phyloP scores from a whole-genome alignment of 2,113 vertebrate genomes.

The Coregonus clupeaformis region DNA sequence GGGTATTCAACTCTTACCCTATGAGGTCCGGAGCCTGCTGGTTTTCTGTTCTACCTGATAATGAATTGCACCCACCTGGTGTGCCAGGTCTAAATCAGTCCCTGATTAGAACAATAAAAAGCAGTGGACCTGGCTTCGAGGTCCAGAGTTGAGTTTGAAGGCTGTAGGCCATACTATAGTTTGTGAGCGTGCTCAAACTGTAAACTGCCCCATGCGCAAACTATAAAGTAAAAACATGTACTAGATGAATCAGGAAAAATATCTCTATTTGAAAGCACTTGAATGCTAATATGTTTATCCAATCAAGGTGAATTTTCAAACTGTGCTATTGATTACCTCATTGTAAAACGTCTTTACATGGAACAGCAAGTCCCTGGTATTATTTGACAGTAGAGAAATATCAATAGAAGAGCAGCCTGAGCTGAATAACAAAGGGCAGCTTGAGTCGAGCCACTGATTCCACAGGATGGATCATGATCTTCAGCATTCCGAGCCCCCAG shows the following conservation, averaged over 20 bases:
- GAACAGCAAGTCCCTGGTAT: slow-evolving; percentile 7
- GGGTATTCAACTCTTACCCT: no score
- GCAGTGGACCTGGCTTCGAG: no score
- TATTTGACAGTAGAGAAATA: slow-evolving; percentile 15
- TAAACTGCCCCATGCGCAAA: background rate
- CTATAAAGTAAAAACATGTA: background rate
- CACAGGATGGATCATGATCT: slow-evolving; percentile 5
- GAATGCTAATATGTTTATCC: background rate
- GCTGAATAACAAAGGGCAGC: background rate
- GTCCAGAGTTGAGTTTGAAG: no score
- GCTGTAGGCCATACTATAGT: no score
- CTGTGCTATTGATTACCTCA: slow-evolving; percentile 22
- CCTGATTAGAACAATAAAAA: no score
- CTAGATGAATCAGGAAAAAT: background rate
- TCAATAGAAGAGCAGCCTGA: background rate
- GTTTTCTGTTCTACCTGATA: no score
- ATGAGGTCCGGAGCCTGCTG: no score
- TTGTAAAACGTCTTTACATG: slow-evolving; percentile 11
- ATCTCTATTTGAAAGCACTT: background rate
- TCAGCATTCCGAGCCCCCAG: background rate
- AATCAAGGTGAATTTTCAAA: slow-evolving; percentile 7
- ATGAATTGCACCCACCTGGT: no score
- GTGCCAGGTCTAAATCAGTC: no score
- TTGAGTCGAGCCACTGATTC: background rate
- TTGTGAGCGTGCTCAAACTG: no score